phyloP scores from a whole-genome alignment of 2,113 vertebrate genomes.

The Microtus pennsylvanicus region DNA sequence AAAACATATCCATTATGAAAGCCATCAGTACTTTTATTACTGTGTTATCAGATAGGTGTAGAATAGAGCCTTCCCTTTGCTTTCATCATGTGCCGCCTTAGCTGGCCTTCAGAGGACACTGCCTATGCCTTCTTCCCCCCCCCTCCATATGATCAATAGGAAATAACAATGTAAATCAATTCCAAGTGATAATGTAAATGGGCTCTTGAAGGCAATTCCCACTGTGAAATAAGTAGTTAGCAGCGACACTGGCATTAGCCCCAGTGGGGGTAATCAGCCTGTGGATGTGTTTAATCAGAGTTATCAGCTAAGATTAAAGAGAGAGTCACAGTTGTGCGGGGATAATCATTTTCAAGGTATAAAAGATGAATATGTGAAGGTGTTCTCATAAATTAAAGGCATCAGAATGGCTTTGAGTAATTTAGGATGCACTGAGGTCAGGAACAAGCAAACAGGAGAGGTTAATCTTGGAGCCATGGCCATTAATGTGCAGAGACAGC shows the following conservation, averaged over 20 bases:
- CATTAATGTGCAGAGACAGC: slow-evolving; percentile 36
- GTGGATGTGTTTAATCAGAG: slow-evolving; percentile 87
- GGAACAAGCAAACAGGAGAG: slow-evolving; percentile 71
- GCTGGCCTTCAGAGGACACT: slow-evolving; percentile 61
- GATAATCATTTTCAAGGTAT: slow-evolving; percentile 79
- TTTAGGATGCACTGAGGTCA: slow-evolving; percentile 69
- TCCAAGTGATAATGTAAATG: slow-evolving; percentile 83
- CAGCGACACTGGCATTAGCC: slow-evolving; percentile 82
- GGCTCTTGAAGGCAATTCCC: slow-evolving; percentile 82
- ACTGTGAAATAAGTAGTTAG: slow-evolving; percentile 87
- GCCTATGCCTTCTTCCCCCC: slow-evolving; percentile 42
- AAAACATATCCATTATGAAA: slow-evolving; percentile 32
- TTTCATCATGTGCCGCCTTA: slow-evolving; percentile 62
- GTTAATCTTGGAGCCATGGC: slow-evolving; percentile 55
- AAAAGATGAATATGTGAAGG: slow-evolving; percentile 74
- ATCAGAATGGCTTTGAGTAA: slow-evolving; percentile 77
- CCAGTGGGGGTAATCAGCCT: slow-evolving; percentile 82
- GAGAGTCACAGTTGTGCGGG: slow-evolving; percentile 65
- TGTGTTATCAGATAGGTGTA: not conserved
- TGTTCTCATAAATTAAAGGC: slow-evolving; percentile 79
- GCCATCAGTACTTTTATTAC: not conserved
- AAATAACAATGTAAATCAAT: slow-evolving; percentile 82
- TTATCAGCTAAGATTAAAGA: slow-evolving; percentile 86
- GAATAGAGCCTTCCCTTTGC: slow-evolving; percentile 35
- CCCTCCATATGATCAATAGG: slow-evolving; percentile 75